Evolutionary conservation across 2,797 vertebrate genomes (phyloP).

Genomic region (Leptodactylus fallax): DNA sequence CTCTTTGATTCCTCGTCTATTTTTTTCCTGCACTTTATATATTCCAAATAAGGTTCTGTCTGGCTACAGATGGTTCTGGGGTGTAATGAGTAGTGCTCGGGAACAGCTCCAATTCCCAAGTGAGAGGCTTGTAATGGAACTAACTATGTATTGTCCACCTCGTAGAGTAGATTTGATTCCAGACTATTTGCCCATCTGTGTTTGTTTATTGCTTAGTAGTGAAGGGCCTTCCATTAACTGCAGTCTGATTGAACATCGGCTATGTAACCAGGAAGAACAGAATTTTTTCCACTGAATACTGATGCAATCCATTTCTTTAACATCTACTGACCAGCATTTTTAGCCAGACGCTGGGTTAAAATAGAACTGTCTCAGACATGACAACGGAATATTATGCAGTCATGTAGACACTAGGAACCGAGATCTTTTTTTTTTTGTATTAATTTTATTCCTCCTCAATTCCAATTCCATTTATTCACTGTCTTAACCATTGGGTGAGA

Average conservation of each 20-base stretch:
- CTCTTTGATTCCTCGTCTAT: constrained; percentile 89
- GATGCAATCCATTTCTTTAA: constrained; percentile 75
- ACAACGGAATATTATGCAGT: neutral
- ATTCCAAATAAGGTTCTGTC: constrained; percentile 93
- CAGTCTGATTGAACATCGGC: constrained; percentile 78
- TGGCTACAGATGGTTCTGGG: constrained; percentile 93
- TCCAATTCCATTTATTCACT: no score
- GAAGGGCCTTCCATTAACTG: constrained; percentile 83
- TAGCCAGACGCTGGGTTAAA: constrained; percentile 68
- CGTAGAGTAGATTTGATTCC: constrained; percentile 88
- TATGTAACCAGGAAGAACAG: constrained; percentile 69
- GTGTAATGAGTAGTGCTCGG: constrained; percentile 88
- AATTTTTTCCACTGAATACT: constrained; percentile 70
- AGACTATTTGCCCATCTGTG: constrained; percentile 86
- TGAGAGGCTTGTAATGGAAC: constrained; percentile 86
- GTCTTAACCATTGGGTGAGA: no score
- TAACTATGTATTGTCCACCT: constrained; percentile 87
- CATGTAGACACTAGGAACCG: no score
- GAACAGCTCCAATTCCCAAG: constrained; percentile 84
- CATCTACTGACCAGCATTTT: constrained; percentile 67
- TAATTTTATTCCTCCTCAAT: neutral
- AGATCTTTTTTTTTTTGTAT: neutral
- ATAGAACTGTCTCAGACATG: constrained; percentile 33
- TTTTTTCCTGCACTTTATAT: constrained; percentile 90
- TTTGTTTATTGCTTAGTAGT: constrained; percentile 86